phyloP scores from a whole-genome alignment of 2,113 vertebrate genomes.

The Gadus chalcogrammus region DNA sequence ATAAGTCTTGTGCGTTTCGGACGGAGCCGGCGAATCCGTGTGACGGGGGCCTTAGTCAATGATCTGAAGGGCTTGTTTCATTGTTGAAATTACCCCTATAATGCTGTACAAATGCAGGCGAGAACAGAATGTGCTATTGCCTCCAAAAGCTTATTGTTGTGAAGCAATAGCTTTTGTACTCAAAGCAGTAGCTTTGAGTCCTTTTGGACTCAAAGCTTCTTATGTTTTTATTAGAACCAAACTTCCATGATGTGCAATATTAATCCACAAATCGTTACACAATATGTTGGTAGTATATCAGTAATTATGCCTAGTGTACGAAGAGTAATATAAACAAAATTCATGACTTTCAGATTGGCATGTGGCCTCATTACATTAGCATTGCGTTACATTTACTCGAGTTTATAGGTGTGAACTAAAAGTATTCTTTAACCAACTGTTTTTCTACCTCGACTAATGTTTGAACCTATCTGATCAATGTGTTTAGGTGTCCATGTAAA shows the following conservation, averaged over 20 bases:
- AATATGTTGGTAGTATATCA: constrained; percentile 6
- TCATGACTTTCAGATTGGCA: not conserved
- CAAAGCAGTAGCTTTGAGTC: not conserved
- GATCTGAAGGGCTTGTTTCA: not conserved
- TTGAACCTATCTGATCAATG: not conserved
- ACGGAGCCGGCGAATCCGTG: too few species aligned
- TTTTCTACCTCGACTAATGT: constrained; percentile 41
- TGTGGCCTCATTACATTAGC: not conserved
- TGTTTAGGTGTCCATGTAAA: not conserved
- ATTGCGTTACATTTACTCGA: not conserved
- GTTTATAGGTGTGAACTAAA: not conserved
- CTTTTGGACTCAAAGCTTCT: not conserved
- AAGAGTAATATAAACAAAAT: not conserved
- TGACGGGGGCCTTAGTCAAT: not conserved
- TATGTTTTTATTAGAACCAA: constrained; percentile 14
- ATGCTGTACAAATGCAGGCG: too few species aligned
- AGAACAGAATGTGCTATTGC: not conserved
- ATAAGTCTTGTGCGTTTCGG: too few species aligned
- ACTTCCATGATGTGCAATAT: constrained; percentile 20
- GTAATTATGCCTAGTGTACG: not conserved
- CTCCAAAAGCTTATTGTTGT: not conserved
- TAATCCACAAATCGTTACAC: constrained; percentile 16
- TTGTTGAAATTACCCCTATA: not conserved
- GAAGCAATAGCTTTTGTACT: not conserved
- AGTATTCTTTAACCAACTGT: constrained; percentile 6